Base-by-base conservation (phyloP, 1,140 invertebrate species). In the Chionoecetes opilio region DNA sequence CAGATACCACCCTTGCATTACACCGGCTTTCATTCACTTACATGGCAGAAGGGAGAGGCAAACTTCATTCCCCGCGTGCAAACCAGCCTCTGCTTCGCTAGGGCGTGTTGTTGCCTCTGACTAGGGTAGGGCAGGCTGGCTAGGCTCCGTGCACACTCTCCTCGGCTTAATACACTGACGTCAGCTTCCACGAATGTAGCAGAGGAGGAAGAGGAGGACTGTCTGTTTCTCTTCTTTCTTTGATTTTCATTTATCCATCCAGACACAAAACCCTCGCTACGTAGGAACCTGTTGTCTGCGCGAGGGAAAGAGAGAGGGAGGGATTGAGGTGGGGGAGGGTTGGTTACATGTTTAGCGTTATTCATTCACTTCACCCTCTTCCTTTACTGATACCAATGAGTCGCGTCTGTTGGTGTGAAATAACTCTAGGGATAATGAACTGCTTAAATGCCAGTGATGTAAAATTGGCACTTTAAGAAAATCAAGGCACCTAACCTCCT, bases 281-380 rank as follows among this genome's bases (percentile, higher is more conserved):
- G 85, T 5, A 29, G 21, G 37, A 90, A 90, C 34, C 34, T 38
- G 88, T 90, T 90, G 37, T 90, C 88, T 90, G 88, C 26, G 29
- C 2, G 26, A 29, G 46, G 29, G 11, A n/a, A n/a, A n/a, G n/a
- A n/a, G n/a, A n/a, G n/a, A n/a, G n/a, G n/a, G n/a, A n/a, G n/a
- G n/a, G n/a, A n/a, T n/a, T 53, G 46, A 14, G 46, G 46, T 9
- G 46, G 21, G 46, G 9, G 9, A 3, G 11, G 46, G 46, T 53
- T 53, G 21, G 9, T 53, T n/a, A n/a, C n/a, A n/a, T n/a, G n/a
- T n/a, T n/a, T n/a, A n/a, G n/a, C n/a, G n/a, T n/a, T n/a, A n/a
- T n/a, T n/a, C n/a, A n/a, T n/a, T n/a, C n/a, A n/a, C n/a, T n/a
- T n/a, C n/a, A n/a, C n/a, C n/a, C n/a, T n/a, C n/a, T n/a, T n/a